A percentile compares a stretch with the other conserved stretches of the same genome.
Conservation (phyloP, 2,113 vertebrate species). For the Hemiscyllium ocellatum region DNA sequence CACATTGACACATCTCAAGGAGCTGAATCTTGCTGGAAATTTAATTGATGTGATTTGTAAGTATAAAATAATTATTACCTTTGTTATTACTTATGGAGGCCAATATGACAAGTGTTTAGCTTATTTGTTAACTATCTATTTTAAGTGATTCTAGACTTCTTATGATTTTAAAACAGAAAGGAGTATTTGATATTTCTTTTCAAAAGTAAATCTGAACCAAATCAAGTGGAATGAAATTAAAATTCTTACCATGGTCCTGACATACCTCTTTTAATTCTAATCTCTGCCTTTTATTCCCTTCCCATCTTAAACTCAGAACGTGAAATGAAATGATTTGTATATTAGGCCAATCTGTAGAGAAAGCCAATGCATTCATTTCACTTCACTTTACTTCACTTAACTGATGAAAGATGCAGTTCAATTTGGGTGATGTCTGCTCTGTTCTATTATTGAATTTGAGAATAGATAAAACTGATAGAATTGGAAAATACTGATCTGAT, state of each 20-base stretch:
- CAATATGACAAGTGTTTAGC: not conserved
- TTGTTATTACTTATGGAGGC: not conserved
- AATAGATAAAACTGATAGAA: not conserved
- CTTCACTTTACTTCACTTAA: not conserved
- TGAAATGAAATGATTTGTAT: not conserved
- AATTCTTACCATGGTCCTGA: not conserved
- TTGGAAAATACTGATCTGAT: not conserved
- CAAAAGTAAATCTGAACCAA: not conserved
- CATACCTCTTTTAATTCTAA: not conserved
- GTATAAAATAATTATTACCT: constrained; percentile 40
- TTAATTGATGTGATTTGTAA: constrained; percentile 64
- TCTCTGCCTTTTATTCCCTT: not conserved
- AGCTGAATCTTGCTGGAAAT: constrained; percentile 75
- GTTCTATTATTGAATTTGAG: not conserved
- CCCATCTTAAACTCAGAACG: not conserved
- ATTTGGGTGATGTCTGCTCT: not conserved
- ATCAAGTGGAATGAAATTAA: not conserved
- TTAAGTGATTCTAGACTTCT: not conserved
- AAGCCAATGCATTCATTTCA: not conserved
- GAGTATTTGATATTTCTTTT: not conserved
- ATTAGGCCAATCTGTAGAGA: not conserved
- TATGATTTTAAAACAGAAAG: not conserved
- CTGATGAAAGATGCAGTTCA: not conserved
- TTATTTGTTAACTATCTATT: not conserved
- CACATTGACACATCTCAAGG: constrained; percentile 62